Conservation (phyloP, 1,140 invertebrate genomes). For the Paraescarpia echinospica region DNA sequence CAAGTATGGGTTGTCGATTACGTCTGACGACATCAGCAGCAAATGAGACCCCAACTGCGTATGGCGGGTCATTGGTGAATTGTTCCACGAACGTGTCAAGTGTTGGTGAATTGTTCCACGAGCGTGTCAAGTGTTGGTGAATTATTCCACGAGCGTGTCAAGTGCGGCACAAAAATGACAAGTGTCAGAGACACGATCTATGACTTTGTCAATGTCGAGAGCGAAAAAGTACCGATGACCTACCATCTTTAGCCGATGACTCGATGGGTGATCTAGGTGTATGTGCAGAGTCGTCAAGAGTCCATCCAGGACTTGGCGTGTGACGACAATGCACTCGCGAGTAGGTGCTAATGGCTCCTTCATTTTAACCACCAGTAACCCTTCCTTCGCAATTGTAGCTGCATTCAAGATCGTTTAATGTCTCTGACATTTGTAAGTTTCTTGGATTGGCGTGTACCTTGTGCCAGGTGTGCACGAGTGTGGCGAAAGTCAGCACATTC, state of each 20-base stretch:
- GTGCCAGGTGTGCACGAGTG: neutral
- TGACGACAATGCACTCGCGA: neutral
- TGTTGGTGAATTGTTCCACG: conserved; percentile 18
- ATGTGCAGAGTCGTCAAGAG: neutral
- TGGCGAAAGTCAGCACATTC: neutral
- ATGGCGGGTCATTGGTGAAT: conserved; percentile 27
- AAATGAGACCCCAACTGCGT: conserved; percentile 29
- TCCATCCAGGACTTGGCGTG: neutral
- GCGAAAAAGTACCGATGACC: neutral
- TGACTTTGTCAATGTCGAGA: conserved; percentile 10
- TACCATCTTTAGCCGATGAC: conserved; percentile 9
- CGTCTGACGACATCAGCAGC: conserved; percentile 28
- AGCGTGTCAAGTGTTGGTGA: conserved; percentile 11
- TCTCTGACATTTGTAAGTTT: conserved; percentile 9
- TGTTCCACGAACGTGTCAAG: conserved; percentile 15
- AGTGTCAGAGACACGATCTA: neutral
- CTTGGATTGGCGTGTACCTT: conserved; percentile 8
- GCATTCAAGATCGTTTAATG: conserved; percentile 7
- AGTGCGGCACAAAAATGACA: conserved; percentile 1
- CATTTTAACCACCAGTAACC: conserved; percentile 9
- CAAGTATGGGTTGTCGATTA: neutral
- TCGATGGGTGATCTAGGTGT: neutral
- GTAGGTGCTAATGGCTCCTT: neutral
- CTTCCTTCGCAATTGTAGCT: conserved; percentile 7
- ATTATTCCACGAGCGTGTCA: neutral